These are phyloP conservation scores for Epsilonema sp. DNA, from an alignment of 2,888 invertebrate species.

Conservation along the genomic window DNA sequence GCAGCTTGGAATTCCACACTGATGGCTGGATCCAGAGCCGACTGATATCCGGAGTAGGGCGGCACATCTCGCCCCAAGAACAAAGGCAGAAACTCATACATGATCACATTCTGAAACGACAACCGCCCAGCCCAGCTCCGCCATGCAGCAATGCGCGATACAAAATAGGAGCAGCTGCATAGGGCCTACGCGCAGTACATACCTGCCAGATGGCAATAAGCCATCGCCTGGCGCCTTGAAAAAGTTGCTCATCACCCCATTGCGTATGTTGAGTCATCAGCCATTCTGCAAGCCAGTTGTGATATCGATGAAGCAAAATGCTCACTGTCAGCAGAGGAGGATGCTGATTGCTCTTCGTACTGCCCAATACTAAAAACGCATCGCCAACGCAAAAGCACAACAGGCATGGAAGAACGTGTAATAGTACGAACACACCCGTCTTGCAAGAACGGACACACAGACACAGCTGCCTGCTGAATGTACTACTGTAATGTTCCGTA, in stretches of 20 bases:
- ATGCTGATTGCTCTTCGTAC: conserved; percentile 25
- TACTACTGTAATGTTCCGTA: too few species aligned
- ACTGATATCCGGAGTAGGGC: conserved; percentile 3
- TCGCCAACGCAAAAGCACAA: too few species aligned
- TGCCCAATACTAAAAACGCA: conserved; percentile 24
- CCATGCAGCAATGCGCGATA: too few species aligned
- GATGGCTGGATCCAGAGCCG: conserved; percentile 3
- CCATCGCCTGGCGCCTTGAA: conserved; percentile 22
- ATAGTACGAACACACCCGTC: too few species aligned
- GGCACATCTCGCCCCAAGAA: background rate
- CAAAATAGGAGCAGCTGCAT: background rate
- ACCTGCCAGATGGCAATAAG: conserved; percentile 29
- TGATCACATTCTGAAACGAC: conserved; percentile 3
- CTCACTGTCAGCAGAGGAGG: conserved; percentile 25
- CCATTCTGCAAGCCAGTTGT: conserved; percentile 21
- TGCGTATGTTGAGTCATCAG: conserved; percentile 9
- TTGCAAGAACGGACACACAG: too few species aligned
- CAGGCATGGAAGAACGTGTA: too few species aligned
- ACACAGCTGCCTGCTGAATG: too few species aligned
- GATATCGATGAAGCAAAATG: background rate
- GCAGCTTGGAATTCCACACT: conserved; percentile 6
- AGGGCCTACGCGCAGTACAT: conserved; percentile 26
- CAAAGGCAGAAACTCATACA: conserved; percentile 8
- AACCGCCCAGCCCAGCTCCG: too few species aligned
- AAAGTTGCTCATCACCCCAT: conserved; percentile 21